Conservation (phyloP, 2,797 vertebrate species). For the Syndactyla subalaris region DNA sequence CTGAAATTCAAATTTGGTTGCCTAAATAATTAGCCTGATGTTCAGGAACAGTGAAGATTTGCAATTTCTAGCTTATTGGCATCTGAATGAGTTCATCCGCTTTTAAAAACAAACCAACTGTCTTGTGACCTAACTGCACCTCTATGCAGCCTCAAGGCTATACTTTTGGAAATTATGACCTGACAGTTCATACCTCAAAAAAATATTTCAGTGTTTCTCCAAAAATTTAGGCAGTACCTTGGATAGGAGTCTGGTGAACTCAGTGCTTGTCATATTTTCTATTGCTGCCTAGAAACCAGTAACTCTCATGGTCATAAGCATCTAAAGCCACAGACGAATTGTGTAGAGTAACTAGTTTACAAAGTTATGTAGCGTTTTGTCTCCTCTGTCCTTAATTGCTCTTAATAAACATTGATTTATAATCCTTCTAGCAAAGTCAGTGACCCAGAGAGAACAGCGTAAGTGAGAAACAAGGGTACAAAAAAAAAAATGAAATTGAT, state of each 20-base stretch:
- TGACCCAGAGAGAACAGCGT: constrained; percentile 5
- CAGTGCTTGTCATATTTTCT: background rate
- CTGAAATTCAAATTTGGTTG: constrained; percentile 3
- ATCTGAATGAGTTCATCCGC: background rate
- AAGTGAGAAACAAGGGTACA: constrained; percentile 17
- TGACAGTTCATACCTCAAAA: background rate
- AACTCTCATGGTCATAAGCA: background rate
- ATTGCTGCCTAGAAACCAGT: background rate
- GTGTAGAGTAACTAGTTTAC: background rate
- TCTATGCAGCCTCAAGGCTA: background rate
- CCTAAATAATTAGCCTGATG: background rate
- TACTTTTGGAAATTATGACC: background rate
- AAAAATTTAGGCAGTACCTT: background rate
- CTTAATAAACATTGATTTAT: constrained; percentile 45
- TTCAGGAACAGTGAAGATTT: background rate
- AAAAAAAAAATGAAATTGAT: constrained; percentile 43
- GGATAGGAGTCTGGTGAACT: background rate
- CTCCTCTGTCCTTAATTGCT: background rate
- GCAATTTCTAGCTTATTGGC: background rate
- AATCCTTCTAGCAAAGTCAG: constrained; percentile 4
- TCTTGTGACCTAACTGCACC: background rate
- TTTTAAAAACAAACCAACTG: background rate
- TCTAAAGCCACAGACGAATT: background rate
- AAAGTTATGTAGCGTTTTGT: constrained; percentile 23
- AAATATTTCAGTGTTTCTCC: background rate